phyloP scores from a whole-genome alignment of 1,140 invertebrate species.

The Chironomus striatipennis region DNA sequence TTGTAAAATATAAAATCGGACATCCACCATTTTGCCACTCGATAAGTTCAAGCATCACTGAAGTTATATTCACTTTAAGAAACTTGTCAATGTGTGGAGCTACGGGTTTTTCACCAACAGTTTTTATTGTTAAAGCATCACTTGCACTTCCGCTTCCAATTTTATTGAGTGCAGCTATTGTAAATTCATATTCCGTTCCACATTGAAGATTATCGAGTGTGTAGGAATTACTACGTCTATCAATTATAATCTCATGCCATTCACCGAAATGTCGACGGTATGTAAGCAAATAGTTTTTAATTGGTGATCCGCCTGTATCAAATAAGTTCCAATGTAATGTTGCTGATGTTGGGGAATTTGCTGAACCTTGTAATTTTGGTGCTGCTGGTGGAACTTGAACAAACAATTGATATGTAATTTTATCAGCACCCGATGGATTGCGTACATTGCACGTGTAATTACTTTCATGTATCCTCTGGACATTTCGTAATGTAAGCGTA shows the following conservation, averaged over 20 bases:
- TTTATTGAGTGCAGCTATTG: slow-evolving; percentile 58
- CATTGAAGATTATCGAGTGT: slow-evolving; percentile 55
- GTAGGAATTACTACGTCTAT: slow-evolving; percentile 50
- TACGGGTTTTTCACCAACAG: slow-evolving; percentile 51
- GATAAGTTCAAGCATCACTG: slow-evolving; percentile 49
- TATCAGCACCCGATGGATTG: slow-evolving; percentile 51
- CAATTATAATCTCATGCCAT: slow-evolving; percentile 52
- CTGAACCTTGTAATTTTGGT: slow-evolving; percentile 54
- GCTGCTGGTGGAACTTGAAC: slow-evolving; percentile 59
- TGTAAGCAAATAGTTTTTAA: slow-evolving; percentile 54
- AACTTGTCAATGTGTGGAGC: slow-evolving; percentile 43
- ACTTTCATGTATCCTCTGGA: slow-evolving; percentile 50
- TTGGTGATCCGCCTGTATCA: slow-evolving; percentile 53
- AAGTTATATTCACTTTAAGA: slow-evolving; percentile 52
- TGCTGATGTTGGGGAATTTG: slow-evolving; percentile 55
- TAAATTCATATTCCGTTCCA: slow-evolving; percentile 62
- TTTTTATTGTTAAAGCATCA: slow-evolving; percentile 46
- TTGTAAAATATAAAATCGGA: slow-evolving; percentile 51
- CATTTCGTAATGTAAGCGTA: slow-evolving; percentile 47
- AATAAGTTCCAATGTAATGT: slow-evolving; percentile 58
- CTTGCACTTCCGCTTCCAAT: slow-evolving; percentile 60
- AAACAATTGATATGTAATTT: slow-evolving; percentile 50
- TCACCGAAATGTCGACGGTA: slow-evolving; percentile 52
- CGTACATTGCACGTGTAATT: slow-evolving; percentile 55
- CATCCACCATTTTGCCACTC: slow-evolving; percentile 59